Percentiles rank a stretch among this genome's conserved stretches.
phyloP scores from a whole-genome alignment of 2,113 vertebrate species.

The Platanista minor region DNA sequence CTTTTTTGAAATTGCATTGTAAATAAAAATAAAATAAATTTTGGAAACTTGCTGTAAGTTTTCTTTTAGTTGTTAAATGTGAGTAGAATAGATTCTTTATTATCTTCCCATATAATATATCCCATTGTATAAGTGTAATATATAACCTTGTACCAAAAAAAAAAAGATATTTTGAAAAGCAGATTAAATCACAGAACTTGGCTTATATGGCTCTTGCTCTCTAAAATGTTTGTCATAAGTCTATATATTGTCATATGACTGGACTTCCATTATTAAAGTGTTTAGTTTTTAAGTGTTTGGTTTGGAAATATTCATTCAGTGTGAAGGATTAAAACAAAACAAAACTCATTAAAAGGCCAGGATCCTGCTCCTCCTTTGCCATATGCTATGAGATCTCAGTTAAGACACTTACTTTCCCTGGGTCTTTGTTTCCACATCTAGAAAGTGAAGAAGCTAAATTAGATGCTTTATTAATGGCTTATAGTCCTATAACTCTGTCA shows the following conservation, averaged over 20 bases:
- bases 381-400: background rate
- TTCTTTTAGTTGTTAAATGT: background rate
- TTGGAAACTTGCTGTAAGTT: background rate
- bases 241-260: background rate
- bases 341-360: background rate
- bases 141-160: background rate
- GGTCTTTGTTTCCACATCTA: background rate
- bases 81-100: background rate
- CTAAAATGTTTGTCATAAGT: background rate
- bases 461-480: background rate
- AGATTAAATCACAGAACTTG: background rate
- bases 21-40: background rate
- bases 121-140: background rate
- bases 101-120: background rate
- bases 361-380: background rate
- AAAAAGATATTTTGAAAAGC: background rate
- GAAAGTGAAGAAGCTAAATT: conserved; percentile 11
- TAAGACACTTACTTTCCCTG: background rate
- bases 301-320: background rate
- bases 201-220: background rate
- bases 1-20: background rate
- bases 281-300: background rate
- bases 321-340: background rate
- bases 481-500: background rate
- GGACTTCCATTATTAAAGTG: background rate